Conservation (phyloP, 1,140 invertebrate genomes). For the Choristoneura fumiferana region DNA sequence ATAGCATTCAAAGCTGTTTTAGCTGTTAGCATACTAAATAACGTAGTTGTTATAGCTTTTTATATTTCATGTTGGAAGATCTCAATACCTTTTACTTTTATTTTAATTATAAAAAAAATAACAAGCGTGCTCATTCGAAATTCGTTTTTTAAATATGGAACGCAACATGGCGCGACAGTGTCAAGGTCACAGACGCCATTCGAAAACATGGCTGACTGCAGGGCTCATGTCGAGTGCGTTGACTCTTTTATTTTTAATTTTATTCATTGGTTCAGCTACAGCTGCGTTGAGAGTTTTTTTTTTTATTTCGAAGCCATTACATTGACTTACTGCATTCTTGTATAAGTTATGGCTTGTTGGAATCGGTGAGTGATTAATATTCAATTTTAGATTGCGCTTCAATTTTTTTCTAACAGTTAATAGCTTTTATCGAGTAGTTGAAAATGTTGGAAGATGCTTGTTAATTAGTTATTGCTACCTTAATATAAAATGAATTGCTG, state of each 20-base stretch:
- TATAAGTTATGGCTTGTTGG: slow-evolving; percentile 14
- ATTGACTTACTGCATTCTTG: slow-evolving; percentile 3
- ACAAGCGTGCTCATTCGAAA: too few relatives aligned
- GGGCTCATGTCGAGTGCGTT: slow-evolving; percentile 5
- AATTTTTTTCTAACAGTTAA: neutral
- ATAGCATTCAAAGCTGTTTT: too few relatives aligned
- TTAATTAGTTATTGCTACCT: neutral
- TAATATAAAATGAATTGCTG: neutral
- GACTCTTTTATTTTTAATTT: slow-evolving; percentile 34
- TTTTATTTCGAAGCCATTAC: slow-evolving; percentile 2
- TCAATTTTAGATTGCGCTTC: neutral
- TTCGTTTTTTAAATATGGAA: slow-evolving; percentile 4
- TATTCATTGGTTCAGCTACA: slow-evolving; percentile 21
- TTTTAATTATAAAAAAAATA: too few relatives aligned
- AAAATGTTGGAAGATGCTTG: slow-evolving; percentile 4
- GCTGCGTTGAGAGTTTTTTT: slow-evolving; percentile 11
- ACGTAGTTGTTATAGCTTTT: too few relatives aligned
- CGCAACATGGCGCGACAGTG: slow-evolving; percentile 29
- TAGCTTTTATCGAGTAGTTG: neutral
- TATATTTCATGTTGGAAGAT: too few relatives aligned
- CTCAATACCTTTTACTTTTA: too few relatives aligned
- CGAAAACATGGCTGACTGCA: slow-evolving; percentile 21
- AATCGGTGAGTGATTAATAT: slow-evolving; percentile 13
- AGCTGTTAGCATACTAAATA: too few relatives aligned
- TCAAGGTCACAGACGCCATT: slow-evolving; percentile 47